A percentile compares a stretch with the other conserved stretches of the same genome.
Conservation (phyloP, 2,888 invertebrate genomes). For the Autographa pulchrina region DNA sequence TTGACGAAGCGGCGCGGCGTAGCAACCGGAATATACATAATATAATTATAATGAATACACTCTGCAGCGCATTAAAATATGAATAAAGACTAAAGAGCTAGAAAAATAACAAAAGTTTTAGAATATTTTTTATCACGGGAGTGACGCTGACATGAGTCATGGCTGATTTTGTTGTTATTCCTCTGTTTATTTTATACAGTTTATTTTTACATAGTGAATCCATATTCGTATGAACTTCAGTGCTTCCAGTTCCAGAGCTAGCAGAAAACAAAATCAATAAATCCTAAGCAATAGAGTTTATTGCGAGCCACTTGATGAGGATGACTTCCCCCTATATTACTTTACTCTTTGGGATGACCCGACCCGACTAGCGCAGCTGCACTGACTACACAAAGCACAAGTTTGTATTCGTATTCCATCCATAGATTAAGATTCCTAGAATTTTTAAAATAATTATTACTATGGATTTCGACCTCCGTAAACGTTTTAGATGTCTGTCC, state of each 20-base stretch:
- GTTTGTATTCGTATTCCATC: no score
- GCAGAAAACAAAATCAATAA: background rate
- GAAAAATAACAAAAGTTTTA: conserved; percentile 1
- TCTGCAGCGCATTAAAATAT: background rate
- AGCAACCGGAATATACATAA: conserved; percentile 53
- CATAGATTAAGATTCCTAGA: no score
- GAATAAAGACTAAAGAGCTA: background rate
- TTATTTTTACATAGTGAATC: background rate
- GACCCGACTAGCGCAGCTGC: no score
- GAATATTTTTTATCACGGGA: background rate
- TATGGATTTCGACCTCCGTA: no score
- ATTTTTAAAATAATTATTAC: no score
- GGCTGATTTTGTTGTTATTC: background rate
- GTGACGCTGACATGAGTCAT: background rate
- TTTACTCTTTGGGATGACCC: no score
- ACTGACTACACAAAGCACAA: no score
- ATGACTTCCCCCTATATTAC: no score
- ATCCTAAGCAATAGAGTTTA: no score
- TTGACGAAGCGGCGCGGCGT: conserved; percentile 62
- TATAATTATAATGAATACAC: conserved; percentile 38
- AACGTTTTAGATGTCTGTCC: no score
- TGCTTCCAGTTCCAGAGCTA: no score
- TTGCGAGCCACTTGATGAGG: no score
- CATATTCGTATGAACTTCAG: background rate
- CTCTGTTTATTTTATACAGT: background rate